Evolutionary conservation across 2,888 invertebrate genomes (phyloP), one percentile per base, ranked within the genome.

Genomic region (Sarcophaga carnaria): DNA sequence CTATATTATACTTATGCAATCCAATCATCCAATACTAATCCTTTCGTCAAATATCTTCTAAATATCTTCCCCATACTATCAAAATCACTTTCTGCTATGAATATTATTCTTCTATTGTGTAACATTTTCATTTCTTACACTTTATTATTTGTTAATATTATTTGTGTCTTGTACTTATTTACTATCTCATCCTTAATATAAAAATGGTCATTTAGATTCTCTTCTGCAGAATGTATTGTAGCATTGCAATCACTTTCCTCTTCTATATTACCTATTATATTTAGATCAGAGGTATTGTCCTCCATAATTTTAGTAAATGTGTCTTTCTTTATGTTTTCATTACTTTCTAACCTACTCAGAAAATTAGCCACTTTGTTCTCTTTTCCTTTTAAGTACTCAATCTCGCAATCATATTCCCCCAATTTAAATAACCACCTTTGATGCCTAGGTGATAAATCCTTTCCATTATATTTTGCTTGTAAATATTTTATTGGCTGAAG

Each of bases 21-120:
- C 22, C 22, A 22, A 22, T 22, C 22, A 22, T 37, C 82, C 87
- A 22, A 22, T 54, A 88, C 17, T 49, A 85, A 85, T 67, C 87
- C 88, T 81, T 89, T 89, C 54, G 20, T 80, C 4, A 87, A 80
- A 84, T 80, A 89, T 74, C 54, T 87, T 64, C 49, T 86, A 66
- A 89, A 83, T 20, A 88, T 88, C 3, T 88, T 63, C 22, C 82
- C 75, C 67, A 88, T 71, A 59, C 5, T 14, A 1, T 84, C 47
- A 37, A 88, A 88, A 60, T 89, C 83, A 27, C 54, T 3, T 82
- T 89, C 85, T 20, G 85, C 76, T 20, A 88, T 83, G 27, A 81
- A 88, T 11, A 88, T 86, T 66, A 89, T 88, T 69, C 72, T 83
- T 80, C 86, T 87, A 1, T 71, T 80, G 12, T 87, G 72, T 37